Conservation (phyloP, 1,140 invertebrate species). For the Bombus sylvicola region DNA sequence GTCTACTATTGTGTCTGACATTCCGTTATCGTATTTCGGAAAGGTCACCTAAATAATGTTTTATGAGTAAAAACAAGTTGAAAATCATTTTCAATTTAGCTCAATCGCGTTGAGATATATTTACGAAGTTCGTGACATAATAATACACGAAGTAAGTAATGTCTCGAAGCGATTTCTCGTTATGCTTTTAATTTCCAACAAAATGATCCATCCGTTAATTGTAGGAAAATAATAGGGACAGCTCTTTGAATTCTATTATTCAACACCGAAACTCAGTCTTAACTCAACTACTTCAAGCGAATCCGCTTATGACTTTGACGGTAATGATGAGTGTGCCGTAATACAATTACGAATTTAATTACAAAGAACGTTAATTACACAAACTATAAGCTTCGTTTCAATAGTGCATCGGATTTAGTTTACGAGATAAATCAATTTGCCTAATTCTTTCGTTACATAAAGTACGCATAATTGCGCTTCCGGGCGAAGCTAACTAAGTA, state of each 20-base stretch:
- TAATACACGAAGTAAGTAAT: no score
- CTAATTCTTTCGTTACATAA: not conserved
- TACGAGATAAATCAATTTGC: conserved; percentile 6
- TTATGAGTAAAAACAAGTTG: not conserved
- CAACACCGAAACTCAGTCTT: not conserved
- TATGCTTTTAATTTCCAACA: not conserved
- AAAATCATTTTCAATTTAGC: not conserved
- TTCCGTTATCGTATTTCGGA: not conserved
- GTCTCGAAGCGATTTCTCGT: not conserved
- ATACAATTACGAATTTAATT: conserved; percentile 37
- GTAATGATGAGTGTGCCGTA: not conserved
- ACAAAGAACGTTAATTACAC: conserved; percentile 23
- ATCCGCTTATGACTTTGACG: conserved; percentile 21
- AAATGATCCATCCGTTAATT: not conserved
- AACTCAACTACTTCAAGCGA: not conserved
- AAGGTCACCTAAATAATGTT: not conserved
- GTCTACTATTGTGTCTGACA: not conserved
- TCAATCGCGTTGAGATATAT: not conserved
- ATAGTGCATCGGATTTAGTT: not conserved
- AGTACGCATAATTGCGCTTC: not conserved
- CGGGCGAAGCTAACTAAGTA: not conserved
- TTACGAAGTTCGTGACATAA: not conserved
- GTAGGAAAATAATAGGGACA: not conserved
- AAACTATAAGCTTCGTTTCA: not conserved
- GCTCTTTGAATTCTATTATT: conserved; percentile 13